Base-by-base conservation (phyloP, 2,797 vertebrate species). In the Gymnocypris eckloni region DNA sequence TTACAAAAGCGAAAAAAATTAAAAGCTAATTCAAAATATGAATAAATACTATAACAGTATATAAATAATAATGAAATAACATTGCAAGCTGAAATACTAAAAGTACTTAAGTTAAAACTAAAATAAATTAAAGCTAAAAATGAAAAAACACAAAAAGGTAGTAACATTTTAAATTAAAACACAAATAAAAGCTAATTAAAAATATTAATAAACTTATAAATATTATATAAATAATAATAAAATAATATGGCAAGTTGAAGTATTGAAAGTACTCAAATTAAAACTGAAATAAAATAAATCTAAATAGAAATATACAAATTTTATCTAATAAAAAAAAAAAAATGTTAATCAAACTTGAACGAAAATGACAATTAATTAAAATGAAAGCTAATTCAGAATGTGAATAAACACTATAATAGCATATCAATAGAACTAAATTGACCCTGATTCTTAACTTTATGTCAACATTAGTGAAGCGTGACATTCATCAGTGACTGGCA, bases 401-500 rank as follows among this genome's bases (percentile, higher is more conserved):
- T 22, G 0, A 16, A 16, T 72, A 25, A 16, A 72, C 22, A 13
- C 13, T 25, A 25, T 2, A 75, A 33, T 6, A 52, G 45, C 2
- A 5, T 41, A 69, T 69, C 33, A 20, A 20, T 4, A 61, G 2
- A 18, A 8, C 3, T 20, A 39, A 39, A 5, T 2, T 33, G 4
- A 75, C 66, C 20, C 16, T 76, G 25, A 54, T 76, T 1, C 18
- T 6, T 64, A 11, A 20, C 5, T 4, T 16, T 52, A 54, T 37
- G 48, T 76, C 20, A 11, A 12, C 4, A 48, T 76, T 6, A 39
- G 11, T 33, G 10, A 4, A 54, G 28, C 25, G 5, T 22, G 37
- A 25, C 54, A 10, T 41, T 52, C 48, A 15, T 56, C 64, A n/a
- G 10, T 8, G 37, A 76, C 37, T 33, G 87, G 67, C 83, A 85